phyloP scores from a whole-genome alignment of 1,140 invertebrate genomes.

The Phocides pigmalion region DNA sequence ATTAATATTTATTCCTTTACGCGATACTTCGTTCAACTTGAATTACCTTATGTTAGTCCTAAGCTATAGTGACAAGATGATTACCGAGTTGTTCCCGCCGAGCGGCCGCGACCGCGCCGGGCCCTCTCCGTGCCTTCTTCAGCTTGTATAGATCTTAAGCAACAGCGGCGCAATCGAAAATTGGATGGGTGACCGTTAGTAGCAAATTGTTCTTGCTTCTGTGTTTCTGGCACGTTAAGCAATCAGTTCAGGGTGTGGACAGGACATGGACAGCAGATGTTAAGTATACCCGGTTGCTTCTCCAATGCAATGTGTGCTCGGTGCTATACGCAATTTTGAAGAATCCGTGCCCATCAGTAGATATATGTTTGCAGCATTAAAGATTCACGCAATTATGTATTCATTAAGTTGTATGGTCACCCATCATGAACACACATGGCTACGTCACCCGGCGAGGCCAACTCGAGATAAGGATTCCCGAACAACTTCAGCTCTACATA shows the following conservation, averaged over 20 bases:
- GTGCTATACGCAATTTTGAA: no score
- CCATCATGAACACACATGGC: background rate
- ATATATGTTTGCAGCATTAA: background rate
- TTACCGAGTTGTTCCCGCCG: conserved; percentile 76
- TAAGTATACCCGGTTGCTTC: no score
- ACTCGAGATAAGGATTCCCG: background rate
- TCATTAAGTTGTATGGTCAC: background rate
- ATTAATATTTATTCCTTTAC: conserved; percentile 57
- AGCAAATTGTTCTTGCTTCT: no score
- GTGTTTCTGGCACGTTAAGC: no score
- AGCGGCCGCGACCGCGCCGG: no score
- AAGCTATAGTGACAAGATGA: conserved; percentile 66
- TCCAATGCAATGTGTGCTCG: no score
- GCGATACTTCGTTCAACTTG: conserved; percentile 64
- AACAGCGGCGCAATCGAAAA: no score
- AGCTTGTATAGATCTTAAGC: no score
- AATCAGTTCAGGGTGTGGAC: no score
- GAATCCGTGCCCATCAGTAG: no score
- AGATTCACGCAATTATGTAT: background rate
- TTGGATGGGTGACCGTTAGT: no score
- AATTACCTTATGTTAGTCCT: conserved; percentile 66
- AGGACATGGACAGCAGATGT: no score
- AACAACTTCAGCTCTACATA: background rate
- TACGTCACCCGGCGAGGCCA: background rate
- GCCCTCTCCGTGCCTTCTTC: background rate